phyloP scores from a whole-genome alignment of 2,797 vertebrate species.

The Paguma larvata region DNA sequence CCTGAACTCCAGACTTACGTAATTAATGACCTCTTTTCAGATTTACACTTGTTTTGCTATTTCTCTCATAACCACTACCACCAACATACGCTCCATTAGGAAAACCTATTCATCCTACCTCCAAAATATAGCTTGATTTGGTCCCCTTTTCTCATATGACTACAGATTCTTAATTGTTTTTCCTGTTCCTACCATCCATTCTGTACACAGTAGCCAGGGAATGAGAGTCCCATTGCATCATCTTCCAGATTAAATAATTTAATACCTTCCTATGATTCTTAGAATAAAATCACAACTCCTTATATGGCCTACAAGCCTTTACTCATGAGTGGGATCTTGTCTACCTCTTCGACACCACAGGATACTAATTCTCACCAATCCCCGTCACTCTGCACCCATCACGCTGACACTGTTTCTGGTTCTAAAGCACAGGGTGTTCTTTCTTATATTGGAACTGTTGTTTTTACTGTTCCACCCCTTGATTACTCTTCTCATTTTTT shows the following conservation, averaged over 20 bases:
- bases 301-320: background rate
- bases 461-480: background rate
- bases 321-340: background rate
- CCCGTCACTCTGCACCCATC: background rate
- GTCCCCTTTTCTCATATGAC: background rate
- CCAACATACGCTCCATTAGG: background rate
- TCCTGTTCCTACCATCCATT: background rate
- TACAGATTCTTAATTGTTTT: background rate
- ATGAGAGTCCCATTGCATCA: background rate
- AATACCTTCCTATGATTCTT: background rate
- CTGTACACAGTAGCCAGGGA: background rate
- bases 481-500: background rate
- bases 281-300: background rate
- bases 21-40: background rate
- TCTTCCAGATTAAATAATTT: background rate
- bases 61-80: background rate
- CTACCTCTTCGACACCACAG: background rate
- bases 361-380: background rate
- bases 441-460: background rate
- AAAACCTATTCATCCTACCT: constrained; percentile 18
- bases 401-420: background rate
- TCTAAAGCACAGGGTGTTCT: background rate
- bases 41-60: background rate
- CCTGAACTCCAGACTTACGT: background rate
- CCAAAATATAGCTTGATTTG: background rate